phyloP scores from a whole-genome alignment of 1,140 invertebrate genomes.

The Agrilus planipennis region DNA sequence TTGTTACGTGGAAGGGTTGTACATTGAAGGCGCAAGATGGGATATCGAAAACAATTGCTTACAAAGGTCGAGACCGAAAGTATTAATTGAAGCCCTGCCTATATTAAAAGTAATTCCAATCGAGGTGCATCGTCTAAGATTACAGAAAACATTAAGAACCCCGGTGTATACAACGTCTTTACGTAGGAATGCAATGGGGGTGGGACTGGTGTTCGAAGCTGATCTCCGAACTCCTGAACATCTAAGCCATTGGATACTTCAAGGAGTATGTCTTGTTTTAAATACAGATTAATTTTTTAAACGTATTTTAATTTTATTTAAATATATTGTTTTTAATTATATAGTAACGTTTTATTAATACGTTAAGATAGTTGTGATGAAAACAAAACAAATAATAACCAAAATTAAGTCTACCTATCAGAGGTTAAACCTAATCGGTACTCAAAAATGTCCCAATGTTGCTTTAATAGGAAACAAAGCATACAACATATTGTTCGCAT shows the following conservation, averaged over 20 bases:
- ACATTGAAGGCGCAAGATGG: slow-evolving; percentile 84
- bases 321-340: neutral
- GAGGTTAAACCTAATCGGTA: too few relatives aligned
- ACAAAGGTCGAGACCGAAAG: slow-evolving; percentile 63
- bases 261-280: slow-evolving; percentile 74
- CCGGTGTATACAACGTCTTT: slow-evolving; percentile 81
- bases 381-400: too few relatives aligned
- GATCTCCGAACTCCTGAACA: slow-evolving; percentile 69
- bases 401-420: too few relatives aligned
- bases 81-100: slow-evolving; percentile 75
- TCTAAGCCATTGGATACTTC: slow-evolving; percentile 74
- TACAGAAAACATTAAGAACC: slow-evolving; percentile 74
- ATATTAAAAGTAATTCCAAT: slow-evolving; percentile 75
- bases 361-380: neutral
- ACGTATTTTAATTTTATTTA: neutral
- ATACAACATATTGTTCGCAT: too few relatives aligned
- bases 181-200: slow-evolving; percentile 75
- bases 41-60: slow-evolving; percentile 58
- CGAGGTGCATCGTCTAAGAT: slow-evolving; percentile 69
- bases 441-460: too few relatives aligned
- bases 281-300: slow-evolving; percentile 52
- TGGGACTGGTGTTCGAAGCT: slow-evolving; percentile 81
- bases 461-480: too few relatives aligned
- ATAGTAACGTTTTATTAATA: neutral
- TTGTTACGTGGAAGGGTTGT: slow-evolving; percentile 76